Evolutionary conservation across 2,888 invertebrate species (phyloP), one percentile per base, ranked within the genome.

Genomic region (Drosophila helvetica): DNA sequence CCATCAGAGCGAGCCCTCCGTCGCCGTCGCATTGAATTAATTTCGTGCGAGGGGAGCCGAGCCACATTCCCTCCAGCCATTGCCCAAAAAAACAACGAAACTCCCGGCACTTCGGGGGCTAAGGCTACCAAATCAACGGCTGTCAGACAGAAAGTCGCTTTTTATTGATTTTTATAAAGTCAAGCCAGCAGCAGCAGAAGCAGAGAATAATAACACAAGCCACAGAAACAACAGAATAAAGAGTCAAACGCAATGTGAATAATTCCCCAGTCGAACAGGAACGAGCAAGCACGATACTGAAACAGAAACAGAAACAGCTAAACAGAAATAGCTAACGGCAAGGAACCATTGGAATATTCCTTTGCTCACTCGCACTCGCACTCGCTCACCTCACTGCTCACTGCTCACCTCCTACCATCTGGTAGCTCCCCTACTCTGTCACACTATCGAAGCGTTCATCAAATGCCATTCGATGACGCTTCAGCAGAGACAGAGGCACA

Each of bases 231-330:
- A 59, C 70, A 51, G 65, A 59, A 67, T 27, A 68, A 56, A 72
- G 60, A 74, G 60, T 63, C 55, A 69, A 80, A 77, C 88, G 88
- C 88, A 89, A 88, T 75, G 86, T 86, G 86, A 86, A 84, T 86
- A 89, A 88, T 77, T 89, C 74, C 72, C 81, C 56, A 78, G 86
- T 72, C 68, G 72, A 73, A 65, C 57, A 52, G 27, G 46, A 52
- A 56, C 38, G 43, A 70, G 59, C 46, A 56, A 33, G 58, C 89
- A 82, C 85, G 79, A 86, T 78, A 75, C 74, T 65, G 62, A 56
- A 66, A 56, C 60, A 63, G 30, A 56, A 66, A 56, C 60, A 63
- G 30, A 54, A 66, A 54, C 60, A 63, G 30, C 4, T 54, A 45
- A 54, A n/a, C n/a, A n/a, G n/a, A 56, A 66, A 56, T 58, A 63